A percentile compares a stretch with the other conserved stretches of the same genome.
Conservation (phyloP, 2,888 invertebrate genomes). For the Dromius quadrimaculatus region DNA sequence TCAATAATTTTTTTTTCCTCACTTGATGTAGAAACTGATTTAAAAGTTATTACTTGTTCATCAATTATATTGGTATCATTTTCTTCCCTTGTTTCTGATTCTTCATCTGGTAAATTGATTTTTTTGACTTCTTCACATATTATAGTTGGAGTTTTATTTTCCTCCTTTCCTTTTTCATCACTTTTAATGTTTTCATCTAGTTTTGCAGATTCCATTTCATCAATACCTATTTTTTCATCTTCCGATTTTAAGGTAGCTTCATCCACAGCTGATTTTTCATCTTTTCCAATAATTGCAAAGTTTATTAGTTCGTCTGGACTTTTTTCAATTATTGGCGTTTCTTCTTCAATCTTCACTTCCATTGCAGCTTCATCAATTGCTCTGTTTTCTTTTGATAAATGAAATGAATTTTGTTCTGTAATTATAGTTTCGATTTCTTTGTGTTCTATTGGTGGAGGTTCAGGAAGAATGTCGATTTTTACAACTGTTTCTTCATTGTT, state of each 20-base stretch:
- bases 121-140: too few species aligned
- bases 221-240: too few species aligned
- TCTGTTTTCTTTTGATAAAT: neutral
- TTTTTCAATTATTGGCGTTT: slow-evolving; percentile 22
- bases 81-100: neutral
- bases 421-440: neutral
- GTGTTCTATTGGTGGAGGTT: too few species aligned
- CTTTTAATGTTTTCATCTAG: slow-evolving; percentile 32
- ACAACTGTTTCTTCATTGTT: too few species aligned
- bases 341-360: too few species aligned
- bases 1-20: too few species aligned
- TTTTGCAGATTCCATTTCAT: slow-evolving; percentile 32
- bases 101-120: too few species aligned
- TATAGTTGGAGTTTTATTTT: slow-evolving; percentile 43
- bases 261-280: too few species aligned
- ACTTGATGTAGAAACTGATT: neutral
- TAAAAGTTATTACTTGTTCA: neutral
- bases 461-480: too few species aligned
- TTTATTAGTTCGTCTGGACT: slow-evolving; percentile 8
- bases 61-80: neutral
- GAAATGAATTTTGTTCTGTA: neutral
- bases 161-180: slow-evolving; percentile 41
- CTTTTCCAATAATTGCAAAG: too few species aligned
- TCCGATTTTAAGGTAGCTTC: too few species aligned
- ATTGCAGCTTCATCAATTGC: neutral